A percentile compares a stretch with the other conserved stretches of the same genome.
These are phyloP conservation scores for Psylliodes chrysocephalus DNA, from an alignment of 2,888 invertebrate genomes.

Conservation along the genomic window DNA sequence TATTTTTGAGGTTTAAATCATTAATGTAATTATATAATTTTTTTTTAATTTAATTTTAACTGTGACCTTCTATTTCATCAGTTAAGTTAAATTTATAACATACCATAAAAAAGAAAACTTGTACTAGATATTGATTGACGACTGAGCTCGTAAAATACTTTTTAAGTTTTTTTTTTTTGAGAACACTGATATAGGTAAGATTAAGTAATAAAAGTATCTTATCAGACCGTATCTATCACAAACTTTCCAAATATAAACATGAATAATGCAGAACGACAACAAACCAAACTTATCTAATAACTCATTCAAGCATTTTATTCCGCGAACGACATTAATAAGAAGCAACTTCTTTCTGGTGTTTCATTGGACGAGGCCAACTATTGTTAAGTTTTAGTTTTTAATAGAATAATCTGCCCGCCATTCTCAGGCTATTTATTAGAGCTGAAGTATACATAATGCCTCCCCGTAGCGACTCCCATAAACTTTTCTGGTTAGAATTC, in stretches of 20 bases:
- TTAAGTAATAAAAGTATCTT: too few relatives aligned
- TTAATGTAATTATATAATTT: too few relatives aligned
- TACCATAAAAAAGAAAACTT: too few relatives aligned
- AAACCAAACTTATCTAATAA: slow-evolving; percentile 1
- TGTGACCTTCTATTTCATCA: too few relatives aligned
- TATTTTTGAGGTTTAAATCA: too few relatives aligned
- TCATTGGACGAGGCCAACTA: neutral
- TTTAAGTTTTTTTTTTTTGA: too few relatives aligned
- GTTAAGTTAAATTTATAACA: too few relatives aligned
- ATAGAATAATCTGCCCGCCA: neutral
- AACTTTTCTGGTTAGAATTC: neutral
- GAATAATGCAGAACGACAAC: neutral
- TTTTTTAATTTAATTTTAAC: too few relatives aligned
- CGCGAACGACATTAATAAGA: neutral
- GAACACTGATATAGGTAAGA: too few relatives aligned
- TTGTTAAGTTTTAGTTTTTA: slow-evolving; percentile 9
- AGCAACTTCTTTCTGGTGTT: neutral
- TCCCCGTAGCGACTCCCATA: neutral
- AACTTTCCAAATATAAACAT: neutral
- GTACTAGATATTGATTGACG: too few relatives aligned
- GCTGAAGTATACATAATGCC: neutral
- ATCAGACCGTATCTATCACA: neutral
- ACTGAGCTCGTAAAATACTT: too few relatives aligned
- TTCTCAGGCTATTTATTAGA: neutral
- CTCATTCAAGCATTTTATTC: slow-evolving; percentile 7